Percentiles rank a stretch among this genome's conserved stretches.
These are phyloP conservation scores for Macroramphosus scolopax DNA, from an alignment of 2,797 vertebrate species.

Conservation along the genomic window DNA sequence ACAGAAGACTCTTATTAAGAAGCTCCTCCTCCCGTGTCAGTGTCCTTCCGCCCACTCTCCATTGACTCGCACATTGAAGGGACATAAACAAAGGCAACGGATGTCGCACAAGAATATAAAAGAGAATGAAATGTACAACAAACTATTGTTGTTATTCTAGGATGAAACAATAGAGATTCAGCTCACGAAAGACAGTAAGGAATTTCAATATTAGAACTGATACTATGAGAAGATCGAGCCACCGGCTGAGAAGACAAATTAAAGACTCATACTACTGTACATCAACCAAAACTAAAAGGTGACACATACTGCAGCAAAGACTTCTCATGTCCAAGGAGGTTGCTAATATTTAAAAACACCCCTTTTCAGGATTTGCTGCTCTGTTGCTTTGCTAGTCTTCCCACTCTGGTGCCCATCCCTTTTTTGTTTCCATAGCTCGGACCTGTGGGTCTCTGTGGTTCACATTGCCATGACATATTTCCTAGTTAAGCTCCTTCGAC, in stretches of 20 bases:
- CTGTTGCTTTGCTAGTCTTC: no score
- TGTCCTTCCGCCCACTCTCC: constrained; percentile 33
- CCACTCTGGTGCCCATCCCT: background rate
- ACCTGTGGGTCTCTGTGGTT: constrained; percentile 14
- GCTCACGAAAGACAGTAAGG: no score
- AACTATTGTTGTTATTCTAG: background rate
- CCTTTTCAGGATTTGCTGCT: no score
- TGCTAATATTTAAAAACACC: no score
- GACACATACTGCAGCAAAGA: background rate
- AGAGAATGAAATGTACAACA: background rate
- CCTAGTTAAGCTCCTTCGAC: constrained; percentile 40
- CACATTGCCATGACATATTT: constrained; percentile 31
- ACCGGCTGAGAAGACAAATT: background rate
- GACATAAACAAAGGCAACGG: constrained; percentile 1
- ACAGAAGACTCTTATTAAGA: constrained; percentile 35
- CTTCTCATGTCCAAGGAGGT: background rate
- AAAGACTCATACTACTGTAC: background rate
- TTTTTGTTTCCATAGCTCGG: constrained; percentile 9
- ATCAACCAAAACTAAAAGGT: background rate
- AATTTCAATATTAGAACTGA: background rate
- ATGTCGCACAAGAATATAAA: background rate
- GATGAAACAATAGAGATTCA: background rate
- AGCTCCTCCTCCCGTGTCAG: constrained; percentile 3
- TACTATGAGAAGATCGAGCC: background rate
- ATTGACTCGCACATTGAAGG: constrained; percentile 11